Evolutionary conservation across 2,888 invertebrate genomes (phyloP), one percentile per base, ranked within the genome.

Genomic region (Emesis russula): DNA sequence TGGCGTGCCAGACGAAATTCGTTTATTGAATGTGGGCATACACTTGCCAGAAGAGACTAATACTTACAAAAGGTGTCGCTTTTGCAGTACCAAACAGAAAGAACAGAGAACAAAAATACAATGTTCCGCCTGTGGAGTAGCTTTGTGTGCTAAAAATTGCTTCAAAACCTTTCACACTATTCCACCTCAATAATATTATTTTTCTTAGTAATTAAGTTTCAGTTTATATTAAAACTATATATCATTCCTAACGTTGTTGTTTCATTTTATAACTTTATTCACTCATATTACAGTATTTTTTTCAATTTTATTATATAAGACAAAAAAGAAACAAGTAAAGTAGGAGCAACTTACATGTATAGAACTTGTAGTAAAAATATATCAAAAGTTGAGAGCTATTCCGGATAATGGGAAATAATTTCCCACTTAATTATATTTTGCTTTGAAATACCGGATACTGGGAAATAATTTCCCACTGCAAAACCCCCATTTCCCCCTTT

Each of bases 1-100:
- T 83, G 95, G 95, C 41, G 95, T 96, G 33, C 95, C 95, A n/a
- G 94, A 96, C 18, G 95, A 95, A 71, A 90, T 96, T 66, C 95
- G 95, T 36, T 83, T 96, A 38, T 73, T 93, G n/a, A 95, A 95
- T 92, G 94, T 95, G n/a, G 95, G 95, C 78, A 93, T 95, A 83
- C 95, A 96, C 81, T 71, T 94, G 87, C 95, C 96, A 53, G 92
- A 94, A 88, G 94, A 95, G 90, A 87, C 41, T n/a, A 81, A 83
- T 41, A 93, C 94, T 76, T 95, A 95, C 81, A 95, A 95, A 87
- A 95, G 95, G 83, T 95, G 95, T 87, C 81, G 94, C 15, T 96
- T 95, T 89, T 96, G 95, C 84, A 95, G 95, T 83, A 95, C 94
- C 33, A 95, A 91, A 87, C 58, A 85, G 36, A 74, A 81, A 79